These are phyloP conservation scores for Triplophysa dalaica DNA, from an alignment of 2,113 vertebrate species.

Conservation along the genomic window DNA sequence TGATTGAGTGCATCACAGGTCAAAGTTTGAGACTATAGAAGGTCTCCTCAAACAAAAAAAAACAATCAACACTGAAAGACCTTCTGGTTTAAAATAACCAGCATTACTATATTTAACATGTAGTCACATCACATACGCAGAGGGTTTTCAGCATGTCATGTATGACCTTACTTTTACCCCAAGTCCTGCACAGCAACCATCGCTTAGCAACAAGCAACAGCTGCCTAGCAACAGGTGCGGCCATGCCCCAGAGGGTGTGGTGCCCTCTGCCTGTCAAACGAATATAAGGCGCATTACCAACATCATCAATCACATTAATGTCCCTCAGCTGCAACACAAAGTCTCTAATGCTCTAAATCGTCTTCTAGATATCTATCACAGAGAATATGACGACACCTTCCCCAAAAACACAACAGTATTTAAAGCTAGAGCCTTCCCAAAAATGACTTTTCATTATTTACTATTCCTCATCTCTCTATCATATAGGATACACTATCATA, in stretches of 20 bases:
- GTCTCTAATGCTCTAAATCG: neutral
- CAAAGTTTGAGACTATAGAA: no score
- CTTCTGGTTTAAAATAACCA: neutral
- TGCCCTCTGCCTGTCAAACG: constrained; percentile 38
- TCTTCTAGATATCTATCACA: neutral
- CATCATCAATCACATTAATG: constrained; percentile 32
- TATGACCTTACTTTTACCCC: constrained; percentile 54
- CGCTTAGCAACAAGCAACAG: constrained; percentile 66
- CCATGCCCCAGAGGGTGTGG: constrained; percentile 35
- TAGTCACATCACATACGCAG: constrained; percentile 4
- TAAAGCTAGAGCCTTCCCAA: no score
- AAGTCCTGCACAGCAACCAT: constrained; percentile 52
- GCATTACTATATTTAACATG: neutral
- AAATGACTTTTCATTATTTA: no score
- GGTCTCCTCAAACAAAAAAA: no score
- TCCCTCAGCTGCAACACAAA: constrained; percentile 17
- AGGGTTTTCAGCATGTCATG: constrained; percentile 44
- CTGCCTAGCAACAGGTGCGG: constrained; percentile 68
- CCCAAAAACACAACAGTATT: no score
- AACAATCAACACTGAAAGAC: no score
- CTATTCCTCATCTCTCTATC: no score
- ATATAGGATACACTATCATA: no score
- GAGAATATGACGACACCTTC: neutral
- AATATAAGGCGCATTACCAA: constrained; percentile 33
- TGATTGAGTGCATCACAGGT: no score